Evolutionary conservation across 2,797 vertebrate species (phyloP), one percentile per base, ranked within the genome.

Genomic region (Ptychadena robeensis): DNA sequence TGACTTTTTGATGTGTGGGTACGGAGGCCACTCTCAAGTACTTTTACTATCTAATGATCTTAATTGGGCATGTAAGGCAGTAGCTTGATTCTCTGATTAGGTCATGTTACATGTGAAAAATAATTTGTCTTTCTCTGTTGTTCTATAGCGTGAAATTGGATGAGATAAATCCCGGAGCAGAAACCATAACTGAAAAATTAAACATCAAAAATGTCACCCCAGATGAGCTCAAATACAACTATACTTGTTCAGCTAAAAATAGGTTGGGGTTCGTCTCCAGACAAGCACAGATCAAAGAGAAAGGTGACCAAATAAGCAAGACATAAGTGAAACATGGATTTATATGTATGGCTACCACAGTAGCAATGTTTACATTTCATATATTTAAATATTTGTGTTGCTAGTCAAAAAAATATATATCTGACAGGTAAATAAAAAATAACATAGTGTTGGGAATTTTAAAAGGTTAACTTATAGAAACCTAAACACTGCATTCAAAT

Each of bases 191-290:
- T 76, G 93, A 87, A 37, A 83, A 86, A 31, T 89, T 99, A 80
- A 79, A 86, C 32, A 90, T 97, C 84, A 87, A 91, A 71, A 91
- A 95, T 74, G 91, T 96, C 74, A 93, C 88, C 3, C 32, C 90
- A 0, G 90, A 93, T 25, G 97, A 99, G 83, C 88, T 98, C 88
- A 90, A 87, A 82, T 86, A 87, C 15, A 94, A 93, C 86, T 97
- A 94, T 15, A 94, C 94, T 73, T 99, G 98, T 88, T 93, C 94
- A 0, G 95, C 94, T 78, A 92, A 78, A 82, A 98, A 98, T 1
- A 31, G 71, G 28, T 76, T 2, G 44, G 96, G 95, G 15, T 86
- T 87, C 18, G 82, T 73, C 18, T 91, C 82, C 4, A 88, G 82
- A 61, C 87, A 89, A 70, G 96, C 92, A 2, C 2, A 75, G 0